Evolutionary conservation across 2,888 invertebrate genomes (phyloP).

Genomic region (Antheraea yamamai): DNA sequence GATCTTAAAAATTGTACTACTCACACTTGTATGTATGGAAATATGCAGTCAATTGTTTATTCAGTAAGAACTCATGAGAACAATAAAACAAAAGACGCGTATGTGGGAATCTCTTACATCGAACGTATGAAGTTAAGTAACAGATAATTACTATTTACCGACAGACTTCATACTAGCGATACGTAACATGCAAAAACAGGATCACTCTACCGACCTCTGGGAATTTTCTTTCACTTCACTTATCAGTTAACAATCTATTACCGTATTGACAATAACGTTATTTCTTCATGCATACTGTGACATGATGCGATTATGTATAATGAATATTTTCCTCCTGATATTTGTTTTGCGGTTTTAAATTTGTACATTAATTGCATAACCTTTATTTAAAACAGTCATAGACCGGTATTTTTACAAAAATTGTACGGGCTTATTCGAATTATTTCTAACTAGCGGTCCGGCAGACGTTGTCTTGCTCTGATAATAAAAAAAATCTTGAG

Average conservation of each 20-base stretch:
- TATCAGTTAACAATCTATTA: constrained; percentile 16
- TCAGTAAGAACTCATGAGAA: constrained; percentile 18
- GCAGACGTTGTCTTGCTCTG: too few species aligned
- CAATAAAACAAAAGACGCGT: constrained; percentile 37
- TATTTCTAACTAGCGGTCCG: too few species aligned
- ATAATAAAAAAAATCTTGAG: too few species aligned
- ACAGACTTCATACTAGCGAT: constrained; percentile 34
- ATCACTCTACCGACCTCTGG: constrained; percentile 17
- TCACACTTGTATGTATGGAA: not conserved
- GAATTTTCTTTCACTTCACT: constrained; percentile 33
- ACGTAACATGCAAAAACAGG: constrained; percentile 20
- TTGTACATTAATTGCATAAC: not conserved
- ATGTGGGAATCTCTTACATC: constrained; percentile 38
- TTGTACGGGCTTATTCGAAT: too few species aligned
- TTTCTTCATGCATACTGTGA: not conserved
- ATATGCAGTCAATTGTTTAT: not conserved
- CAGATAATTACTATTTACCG: constrained; percentile 49
- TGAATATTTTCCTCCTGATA: not conserved
- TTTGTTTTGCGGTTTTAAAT: not conserved
- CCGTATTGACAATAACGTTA: not conserved
- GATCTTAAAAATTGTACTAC: not conserved
- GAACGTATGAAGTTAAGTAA: constrained; percentile 55
- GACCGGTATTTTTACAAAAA: too few species aligned
- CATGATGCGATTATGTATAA: not conserved
- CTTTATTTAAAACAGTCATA: too few species aligned